These are phyloP conservation scores for Electrona antarctica DNA, from an alignment of 2,113 vertebrate species.

Conservation along the genomic window DNA sequence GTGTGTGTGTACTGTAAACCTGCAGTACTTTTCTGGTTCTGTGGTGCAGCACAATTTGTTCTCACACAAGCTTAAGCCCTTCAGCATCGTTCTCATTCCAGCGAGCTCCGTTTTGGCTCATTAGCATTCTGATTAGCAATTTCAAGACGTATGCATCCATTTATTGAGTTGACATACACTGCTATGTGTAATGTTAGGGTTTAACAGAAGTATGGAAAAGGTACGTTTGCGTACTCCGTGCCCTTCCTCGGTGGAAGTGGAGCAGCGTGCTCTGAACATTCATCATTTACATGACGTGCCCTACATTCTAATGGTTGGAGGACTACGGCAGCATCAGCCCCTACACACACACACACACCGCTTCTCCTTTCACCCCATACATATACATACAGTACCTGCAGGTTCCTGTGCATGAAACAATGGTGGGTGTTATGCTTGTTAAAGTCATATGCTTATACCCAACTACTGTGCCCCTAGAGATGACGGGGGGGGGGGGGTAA, in stretches of 20 bases:
- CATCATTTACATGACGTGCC: slow-evolving; percentile 73
- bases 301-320: slow-evolving; percentile 59
- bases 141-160: slow-evolving; percentile 33
- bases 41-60: slow-evolving; percentile 2
- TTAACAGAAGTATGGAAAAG: background rate
- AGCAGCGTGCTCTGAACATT: slow-evolving; percentile 69
- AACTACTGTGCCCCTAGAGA: too few species aligned
- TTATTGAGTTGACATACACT: background rate
- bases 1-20: background rate
- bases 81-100: background rate
- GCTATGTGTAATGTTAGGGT: too few species aligned
- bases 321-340: slow-evolving; percentile 36
- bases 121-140: slow-evolving; percentile 22
- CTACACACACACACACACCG: slow-evolving; percentile 13
- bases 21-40: background rate
- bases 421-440: too few species aligned
- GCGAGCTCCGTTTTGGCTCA: slow-evolving; percentile 13
- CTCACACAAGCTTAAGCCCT: background rate
- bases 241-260: slow-evolving; percentile 59
- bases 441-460: too few species aligned
- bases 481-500: too few species aligned
- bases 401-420: too few species aligned
- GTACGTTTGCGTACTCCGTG: slow-evolving; percentile 50
- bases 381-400: too few species aligned
- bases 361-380: too few species aligned